Evolutionary conservation across 1,140 invertebrate genomes (phyloP).

Genomic region (Globodera ellingtonae): DNA sequence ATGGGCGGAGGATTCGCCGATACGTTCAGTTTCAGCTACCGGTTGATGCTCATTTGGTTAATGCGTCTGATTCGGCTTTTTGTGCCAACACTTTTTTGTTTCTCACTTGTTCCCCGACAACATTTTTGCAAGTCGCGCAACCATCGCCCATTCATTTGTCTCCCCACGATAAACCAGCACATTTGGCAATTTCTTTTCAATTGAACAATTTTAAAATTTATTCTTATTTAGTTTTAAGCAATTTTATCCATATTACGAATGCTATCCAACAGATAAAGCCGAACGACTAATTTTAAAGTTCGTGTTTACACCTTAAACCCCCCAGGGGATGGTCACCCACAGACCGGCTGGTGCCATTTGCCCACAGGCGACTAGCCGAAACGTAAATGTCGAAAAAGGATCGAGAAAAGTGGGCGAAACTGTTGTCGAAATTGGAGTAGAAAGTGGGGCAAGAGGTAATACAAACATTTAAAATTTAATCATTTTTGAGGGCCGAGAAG

Average conservation of each 20-base stretch:
- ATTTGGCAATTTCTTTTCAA: background rate
- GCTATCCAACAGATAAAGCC: background rate
- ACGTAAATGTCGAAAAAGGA: background rate
- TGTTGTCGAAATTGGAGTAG: constrained; percentile 3
- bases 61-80: background rate
- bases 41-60: background rate
- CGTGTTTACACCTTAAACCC: background rate
- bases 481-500: background rate
- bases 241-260: background rate
- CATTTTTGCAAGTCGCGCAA: background rate
- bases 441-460: background rate
- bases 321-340: background rate
- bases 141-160: background rate
- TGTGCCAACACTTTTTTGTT: background rate
- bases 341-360: background rate
- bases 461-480: constrained; percentile 5
- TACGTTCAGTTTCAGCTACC: background rate
- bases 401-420: constrained; percentile 4
- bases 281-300: background rate
- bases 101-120: background rate
- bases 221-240: background rate
- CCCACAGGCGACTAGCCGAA: background rate
- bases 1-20: no score
- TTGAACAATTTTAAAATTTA: background rate
- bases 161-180: background rate